These are phyloP conservation scores for Meloidogyne chitwoodi DNA, from an alignment of 1,140 invertebrate genomes.

Conservation along the genomic window DNA sequence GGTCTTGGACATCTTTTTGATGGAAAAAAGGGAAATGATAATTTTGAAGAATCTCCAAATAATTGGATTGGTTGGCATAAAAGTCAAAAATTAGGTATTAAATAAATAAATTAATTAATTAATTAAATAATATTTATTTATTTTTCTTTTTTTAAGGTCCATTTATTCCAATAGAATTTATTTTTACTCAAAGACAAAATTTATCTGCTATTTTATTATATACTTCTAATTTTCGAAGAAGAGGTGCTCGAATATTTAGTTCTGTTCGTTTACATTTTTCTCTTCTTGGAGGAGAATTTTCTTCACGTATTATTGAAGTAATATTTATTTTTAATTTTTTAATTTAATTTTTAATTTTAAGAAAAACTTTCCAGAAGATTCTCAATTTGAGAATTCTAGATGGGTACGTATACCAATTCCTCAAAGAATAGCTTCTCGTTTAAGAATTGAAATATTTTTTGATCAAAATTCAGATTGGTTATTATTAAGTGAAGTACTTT, in stretches of 20 bases:
- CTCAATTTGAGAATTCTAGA: slow-evolving; percentile 24
- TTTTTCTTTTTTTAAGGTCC: slow-evolving; percentile 37
- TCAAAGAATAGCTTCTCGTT: slow-evolving; percentile 18
- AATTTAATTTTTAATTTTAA: background rate
- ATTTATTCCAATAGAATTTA: slow-evolving; percentile 66
- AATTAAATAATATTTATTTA: slow-evolving; percentile 63
- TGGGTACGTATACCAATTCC: slow-evolving; percentile 42
- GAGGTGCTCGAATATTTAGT: slow-evolving; percentile 24
- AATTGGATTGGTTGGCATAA: slow-evolving; percentile 81
- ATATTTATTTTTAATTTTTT: background rate
- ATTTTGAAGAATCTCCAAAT: slow-evolving; percentile 73
- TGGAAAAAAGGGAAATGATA: slow-evolving; percentile 74
- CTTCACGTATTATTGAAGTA: slow-evolving; percentile 9
- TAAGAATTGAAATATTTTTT: slow-evolving; percentile 34
- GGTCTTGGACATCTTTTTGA: slow-evolving; percentile 84
- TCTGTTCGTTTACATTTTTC: slow-evolving; percentile 25
- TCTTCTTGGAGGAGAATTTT: background rate
- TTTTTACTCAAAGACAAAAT: slow-evolving; percentile 80
- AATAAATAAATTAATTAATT: slow-evolving; percentile 76
- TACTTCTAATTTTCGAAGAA: slow-evolving; percentile 67
- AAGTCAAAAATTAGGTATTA: background rate
- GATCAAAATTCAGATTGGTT: slow-evolving; percentile 36
- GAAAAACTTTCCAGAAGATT: slow-evolving; percentile 32
- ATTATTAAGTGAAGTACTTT: slow-evolving; percentile 37
- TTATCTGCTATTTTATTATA: slow-evolving; percentile 78